A percentile compares a stretch with the other conserved stretches of the same genome.
These are phyloP conservation scores for Labrus mixtus DNA, from an alignment of 2,113 vertebrate species.

Conservation along the genomic window DNA sequence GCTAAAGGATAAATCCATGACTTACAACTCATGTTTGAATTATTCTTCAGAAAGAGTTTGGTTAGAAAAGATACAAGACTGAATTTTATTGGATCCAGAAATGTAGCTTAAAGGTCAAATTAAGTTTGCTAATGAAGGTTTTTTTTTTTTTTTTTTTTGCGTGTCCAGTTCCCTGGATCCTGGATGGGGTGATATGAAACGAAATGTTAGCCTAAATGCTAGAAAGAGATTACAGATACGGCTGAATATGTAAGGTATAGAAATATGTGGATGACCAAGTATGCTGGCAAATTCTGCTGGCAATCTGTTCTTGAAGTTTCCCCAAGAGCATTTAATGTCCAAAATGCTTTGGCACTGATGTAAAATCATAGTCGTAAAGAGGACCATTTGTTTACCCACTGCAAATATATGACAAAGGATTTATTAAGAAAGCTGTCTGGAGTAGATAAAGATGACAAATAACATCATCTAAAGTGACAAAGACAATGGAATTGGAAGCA, in stretches of 20 bases:
- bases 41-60: constrained; percentile 7
- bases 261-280: not conserved
- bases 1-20: constrained; percentile 6
- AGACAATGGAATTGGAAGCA: constrained; percentile 29
- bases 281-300: not conserved
- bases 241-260: not conserved
- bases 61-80: not conserved
- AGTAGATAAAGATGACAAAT: constrained; percentile 57
- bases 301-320: not conserved
- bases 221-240: not conserved
- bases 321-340: not conserved
- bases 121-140: not conserved
- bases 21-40: constrained; percentile 22
- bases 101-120: not conserved
- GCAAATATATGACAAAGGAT: constrained; percentile 13
- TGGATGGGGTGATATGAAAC: not conserved
- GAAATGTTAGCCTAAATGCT: not conserved
- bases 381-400: constrained; percentile 17
- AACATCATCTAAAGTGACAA: constrained; percentile 48
- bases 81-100: constrained; percentile 3
- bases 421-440: constrained; percentile 29
- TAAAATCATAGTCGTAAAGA: constrained; percentile 9
- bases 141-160: not conserved
- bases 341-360: not conserved
- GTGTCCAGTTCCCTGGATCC: not conserved